A percentile compares a stretch with the other conserved stretches of the same genome.
Conservation (phyloP, 2,797 vertebrate species). For the Intellagama lesueurii region DNA sequence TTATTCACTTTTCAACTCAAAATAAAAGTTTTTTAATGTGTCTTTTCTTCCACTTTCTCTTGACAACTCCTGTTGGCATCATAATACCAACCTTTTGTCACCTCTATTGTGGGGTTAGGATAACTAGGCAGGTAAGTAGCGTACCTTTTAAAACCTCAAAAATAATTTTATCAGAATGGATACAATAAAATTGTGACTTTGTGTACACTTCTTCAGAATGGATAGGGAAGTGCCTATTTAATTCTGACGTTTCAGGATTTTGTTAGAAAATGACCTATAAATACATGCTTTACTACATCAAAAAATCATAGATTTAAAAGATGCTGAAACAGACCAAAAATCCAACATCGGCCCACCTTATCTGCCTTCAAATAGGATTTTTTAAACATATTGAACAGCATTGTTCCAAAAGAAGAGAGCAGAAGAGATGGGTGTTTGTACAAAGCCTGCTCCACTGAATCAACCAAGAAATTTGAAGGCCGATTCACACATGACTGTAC, state of each 20-base stretch:
- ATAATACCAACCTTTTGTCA: background rate
- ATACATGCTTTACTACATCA: background rate
- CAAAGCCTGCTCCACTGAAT: background rate
- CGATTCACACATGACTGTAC: background rate
- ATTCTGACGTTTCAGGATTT: background rate
- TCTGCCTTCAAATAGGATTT: background rate
- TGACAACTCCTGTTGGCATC: background rate
- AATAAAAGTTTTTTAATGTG: background rate
- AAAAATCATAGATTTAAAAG: background rate
- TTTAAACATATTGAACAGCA: background rate
- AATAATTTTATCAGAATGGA: background rate
- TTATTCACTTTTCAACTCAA: background rate
- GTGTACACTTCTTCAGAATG: background rate
- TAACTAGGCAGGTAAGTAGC: background rate
- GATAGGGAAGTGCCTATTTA: background rate
- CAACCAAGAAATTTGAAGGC: conserved; percentile 1
- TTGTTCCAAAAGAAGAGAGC: background rate
- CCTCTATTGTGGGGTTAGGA: background rate
- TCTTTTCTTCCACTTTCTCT: background rate
- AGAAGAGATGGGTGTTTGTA: background rate
- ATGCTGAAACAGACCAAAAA: background rate
- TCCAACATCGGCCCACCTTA: background rate
- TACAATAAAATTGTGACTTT: too few species aligned
- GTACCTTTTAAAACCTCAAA: conserved; percentile 4
- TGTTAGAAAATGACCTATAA: background rate